Base-by-base conservation (phyloP, 2,888 invertebrate species). In the Lamellibrachia satsuma region DNA sequence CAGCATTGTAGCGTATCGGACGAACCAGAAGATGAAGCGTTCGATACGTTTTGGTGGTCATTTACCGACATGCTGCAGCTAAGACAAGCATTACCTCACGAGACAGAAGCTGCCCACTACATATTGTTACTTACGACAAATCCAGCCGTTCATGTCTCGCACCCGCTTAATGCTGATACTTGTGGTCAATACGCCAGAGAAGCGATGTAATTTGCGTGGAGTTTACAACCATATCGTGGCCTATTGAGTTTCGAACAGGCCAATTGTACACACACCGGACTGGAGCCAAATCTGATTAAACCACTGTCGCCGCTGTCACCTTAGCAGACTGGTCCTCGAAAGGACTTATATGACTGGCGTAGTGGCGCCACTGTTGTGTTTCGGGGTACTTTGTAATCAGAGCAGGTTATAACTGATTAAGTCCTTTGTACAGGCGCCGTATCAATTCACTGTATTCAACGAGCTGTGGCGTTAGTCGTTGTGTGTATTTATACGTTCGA, bases 391-490 rank as follows among this genome's bases (percentile, higher is more conserved):
- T 22, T 75, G 75, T 75, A 75, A 75, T 75, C n/a, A 75, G n/a
- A 75, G 75, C 75, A 75, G n/a, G 75, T 75, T 75, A 75, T 75
- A 75, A 22, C 75, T 75, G 75, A 75, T 75, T 75, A 75, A 75
- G 75, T 4, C 75, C 75, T 75, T 75, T 75, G 75, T 15, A 75
- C 75, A 4, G 75, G 15, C 75, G 75, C 22, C 75, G 15, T 75
- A 22, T 75, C 75, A 22, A 75, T 75, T 75, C 75, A 75, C 15
- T 75, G n/a, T 22, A 75, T 75, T 75, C 75, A 75, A 75, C 75
- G 75, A 75, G 75, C n/a, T 75, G 22, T 75, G 75, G 75, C 75
- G n/a, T 75, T 75, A 75, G 75, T 22, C 22, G 15, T 15, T 15
- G 75, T 22, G 22, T 75, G 15, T 75, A 75, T 75, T 75, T 75